Base-by-base conservation (phyloP, 2,113 vertebrate genomes). In the Salvelinus namaycush region DNA sequence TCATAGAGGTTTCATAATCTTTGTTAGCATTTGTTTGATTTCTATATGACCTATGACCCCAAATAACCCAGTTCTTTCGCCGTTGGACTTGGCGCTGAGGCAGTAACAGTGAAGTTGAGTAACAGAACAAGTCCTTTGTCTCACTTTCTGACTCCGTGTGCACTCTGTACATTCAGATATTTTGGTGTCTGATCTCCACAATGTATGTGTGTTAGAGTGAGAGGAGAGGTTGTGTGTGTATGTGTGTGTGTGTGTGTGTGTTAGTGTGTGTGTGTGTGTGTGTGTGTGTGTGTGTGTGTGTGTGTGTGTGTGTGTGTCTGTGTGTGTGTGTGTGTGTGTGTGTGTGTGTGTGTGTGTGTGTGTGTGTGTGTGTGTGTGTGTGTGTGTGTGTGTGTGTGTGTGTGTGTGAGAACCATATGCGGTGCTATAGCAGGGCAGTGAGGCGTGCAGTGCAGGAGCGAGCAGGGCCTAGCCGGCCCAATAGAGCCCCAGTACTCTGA, bases 381-480 rank as follows among this genome's bases (percentile, higher is more conserved):
- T 22, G 31, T 34, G 62, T 8, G 74, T 83, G 76, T 66, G 39
- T 68, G 75, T 66, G 64, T 73, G 85, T 81, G 83, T 81, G 82
- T 80, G 74, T 78, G 82, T 92, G 93, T 93, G 92, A 90, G 92
- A 93, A 93, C 88, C 87, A 81, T 89, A 79, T 76, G 76, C 80
- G 49, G 64, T 76, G 85, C 90, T 93, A 91, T 91, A 93, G 84
- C 79, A 57, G 89, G 69, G 89, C 93, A 93, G 85, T 89, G 92
- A 92, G 92, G 95, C 94, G 80, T 96, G 95, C 91, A 94, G 94
- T 92, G 89, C 94, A 95, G 94, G 91, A 90, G 92, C 85, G 93
- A 93, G 93, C 92, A 94, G 93, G 91, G 94, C 93, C 89, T 91
- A 94, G 95, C 92, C 76, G 27, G 87, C 79, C 88, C 83, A 83